phyloP scores from a whole-genome alignment of 2,888 invertebrate genomes.

The Prosopocoilus inquinatus region DNA sequence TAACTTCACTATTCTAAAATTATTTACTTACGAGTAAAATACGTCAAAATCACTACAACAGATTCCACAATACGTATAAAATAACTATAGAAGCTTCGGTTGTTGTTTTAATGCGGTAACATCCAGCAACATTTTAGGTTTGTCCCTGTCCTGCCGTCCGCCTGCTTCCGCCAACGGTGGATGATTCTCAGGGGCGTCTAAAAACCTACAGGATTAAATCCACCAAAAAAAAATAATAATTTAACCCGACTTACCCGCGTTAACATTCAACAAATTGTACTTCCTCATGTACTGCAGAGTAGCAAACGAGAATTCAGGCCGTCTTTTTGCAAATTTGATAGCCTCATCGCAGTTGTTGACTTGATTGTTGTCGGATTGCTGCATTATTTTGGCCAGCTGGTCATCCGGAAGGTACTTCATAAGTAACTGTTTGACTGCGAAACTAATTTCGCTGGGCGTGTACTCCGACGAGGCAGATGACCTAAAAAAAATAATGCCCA shows the following conservation, averaged over 20 bases:
- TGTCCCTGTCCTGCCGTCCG: conserved; percentile 26
- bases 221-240: neutral
- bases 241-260: neutral
- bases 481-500: too few relatives aligned
- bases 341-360: conserved; percentile 15
- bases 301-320: conserved; percentile 67
- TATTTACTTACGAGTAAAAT: too few relatives aligned
- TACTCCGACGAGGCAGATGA: conserved; percentile 26
- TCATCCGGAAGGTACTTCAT: conserved; percentile 58
- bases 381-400: conserved; percentile 44
- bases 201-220: neutral
- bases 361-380: conserved; percentile 11
- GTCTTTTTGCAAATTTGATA: conserved; percentile 36
- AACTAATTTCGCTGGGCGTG: conserved; percentile 51
- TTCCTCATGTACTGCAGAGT: conserved; percentile 70
- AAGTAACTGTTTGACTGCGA: conserved; percentile 56
- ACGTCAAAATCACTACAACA: too few relatives aligned
- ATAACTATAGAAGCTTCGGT: conserved; percentile 59
- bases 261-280: conserved; percentile 54
- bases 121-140: conserved; percentile 62
- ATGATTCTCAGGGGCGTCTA: neutral
- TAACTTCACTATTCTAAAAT: too few relatives aligned
- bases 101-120: conserved; percentile 68
- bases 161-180: neutral
- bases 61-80: neutral